Conservation (phyloP, 2,888 invertebrate species). For the Rhingia rostrata region DNA sequence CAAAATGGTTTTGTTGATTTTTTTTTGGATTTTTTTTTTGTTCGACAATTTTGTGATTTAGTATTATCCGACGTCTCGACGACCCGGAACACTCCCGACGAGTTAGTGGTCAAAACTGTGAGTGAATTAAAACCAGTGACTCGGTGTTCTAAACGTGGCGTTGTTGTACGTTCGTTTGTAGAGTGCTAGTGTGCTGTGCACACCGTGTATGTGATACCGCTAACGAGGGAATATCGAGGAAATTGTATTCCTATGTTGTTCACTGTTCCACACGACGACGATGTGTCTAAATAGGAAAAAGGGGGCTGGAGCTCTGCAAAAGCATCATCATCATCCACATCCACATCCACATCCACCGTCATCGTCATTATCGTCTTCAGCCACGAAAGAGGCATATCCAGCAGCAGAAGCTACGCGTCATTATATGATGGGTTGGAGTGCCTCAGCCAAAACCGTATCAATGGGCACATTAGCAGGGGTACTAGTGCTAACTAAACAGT, state of each 20-base stretch:
- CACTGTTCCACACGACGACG: conserved; percentile 49
- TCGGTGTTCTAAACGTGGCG: conserved; percentile 66
- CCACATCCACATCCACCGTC: conserved; percentile 51
- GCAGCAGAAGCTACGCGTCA: conserved; percentile 56
- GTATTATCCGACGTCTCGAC: conserved; percentile 59
- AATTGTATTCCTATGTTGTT: conserved; percentile 69
- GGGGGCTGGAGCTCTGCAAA: conserved; percentile 64
- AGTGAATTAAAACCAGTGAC: conserved; percentile 69
- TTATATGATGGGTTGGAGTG: conserved; percentile 52
- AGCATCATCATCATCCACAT: conserved; percentile 60
- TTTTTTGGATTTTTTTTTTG: conserved; percentile 15
- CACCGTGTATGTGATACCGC: conserved; percentile 72
- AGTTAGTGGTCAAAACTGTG: conserved; percentile 81
- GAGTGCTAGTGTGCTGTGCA: conserved; percentile 59
- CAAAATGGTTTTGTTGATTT: conserved; percentile 4
- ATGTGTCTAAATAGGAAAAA: conserved; percentile 38
- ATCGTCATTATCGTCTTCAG: conserved; percentile 26
- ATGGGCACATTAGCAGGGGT: conserved; percentile 42
- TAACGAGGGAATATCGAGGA: conserved; percentile 73
- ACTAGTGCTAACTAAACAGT: conserved; percentile 52
- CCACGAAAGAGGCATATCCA: conserved; percentile 36
- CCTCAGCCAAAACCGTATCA: conserved; percentile 41
- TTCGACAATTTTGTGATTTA: conserved; percentile 19
- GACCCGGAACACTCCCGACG: conserved; percentile 81
- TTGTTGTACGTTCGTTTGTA: conserved; percentile 59